Evolutionary conservation across 2,888 invertebrate species (phyloP).

Genomic region (Dysmachus trigonus): DNA sequence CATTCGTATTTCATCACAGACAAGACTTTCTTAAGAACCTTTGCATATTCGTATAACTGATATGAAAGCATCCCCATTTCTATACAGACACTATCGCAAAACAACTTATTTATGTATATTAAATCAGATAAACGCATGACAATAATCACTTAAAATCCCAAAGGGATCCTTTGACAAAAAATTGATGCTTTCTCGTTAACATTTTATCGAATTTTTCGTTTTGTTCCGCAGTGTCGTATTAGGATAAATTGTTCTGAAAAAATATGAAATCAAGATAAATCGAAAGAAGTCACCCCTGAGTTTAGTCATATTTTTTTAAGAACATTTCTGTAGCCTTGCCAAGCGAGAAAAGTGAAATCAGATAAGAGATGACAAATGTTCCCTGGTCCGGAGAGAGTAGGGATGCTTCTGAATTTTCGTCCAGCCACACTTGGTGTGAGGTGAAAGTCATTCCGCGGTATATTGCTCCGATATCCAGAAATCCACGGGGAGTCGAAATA

Average conservation of each 20-base stretch:
- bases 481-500: background rate
- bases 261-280: constrained; percentile 36
- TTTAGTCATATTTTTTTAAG: constrained; percentile 16
- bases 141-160: constrained; percentile 23
- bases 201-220: constrained; percentile 39
- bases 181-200: constrained; percentile 32
- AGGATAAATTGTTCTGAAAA: constrained; percentile 29
- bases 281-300: constrained; percentile 20
- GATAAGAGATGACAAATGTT: constrained; percentile 30
- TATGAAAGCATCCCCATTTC: background rate
- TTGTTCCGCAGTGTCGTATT: constrained; percentile 24
- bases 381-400: background rate
- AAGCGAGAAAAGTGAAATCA: constrained; percentile 22
- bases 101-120: background rate
- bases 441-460: background rate
- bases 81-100: background rate
- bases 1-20: background rate
- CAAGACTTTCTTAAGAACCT: background rate
- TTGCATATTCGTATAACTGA: background rate
- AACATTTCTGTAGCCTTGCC: background rate
- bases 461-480: background rate
- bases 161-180: constrained; percentile 5
- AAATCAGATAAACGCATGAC: background rate
- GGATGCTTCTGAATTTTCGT: background rate
- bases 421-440: background rate